These are phyloP conservation scores for Acromyrmex heyeri DNA, from an alignment of 1,140 invertebrate genomes.

Conservation along the genomic window DNA sequence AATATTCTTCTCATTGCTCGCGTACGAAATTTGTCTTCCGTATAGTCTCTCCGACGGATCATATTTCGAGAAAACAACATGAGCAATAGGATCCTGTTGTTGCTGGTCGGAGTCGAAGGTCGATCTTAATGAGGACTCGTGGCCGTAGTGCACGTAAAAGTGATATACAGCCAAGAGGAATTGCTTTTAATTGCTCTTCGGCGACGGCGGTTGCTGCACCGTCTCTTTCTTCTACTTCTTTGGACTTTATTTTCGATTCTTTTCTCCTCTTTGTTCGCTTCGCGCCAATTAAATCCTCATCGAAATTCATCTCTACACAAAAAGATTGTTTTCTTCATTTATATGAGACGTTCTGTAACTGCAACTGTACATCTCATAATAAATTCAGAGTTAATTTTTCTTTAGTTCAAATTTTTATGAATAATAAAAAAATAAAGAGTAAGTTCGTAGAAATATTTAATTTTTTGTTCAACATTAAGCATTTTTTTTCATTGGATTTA, in stretches of 20 bases:
- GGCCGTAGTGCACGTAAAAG: constrained; percentile 67
- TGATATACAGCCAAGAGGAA: constrained; percentile 73
- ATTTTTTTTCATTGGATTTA: background rate
- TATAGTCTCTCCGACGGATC: constrained; percentile 8
- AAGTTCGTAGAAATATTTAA: background rate
- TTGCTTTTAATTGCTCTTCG: constrained; percentile 74
- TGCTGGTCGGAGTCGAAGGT: constrained; percentile 73
- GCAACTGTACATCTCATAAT: background rate
- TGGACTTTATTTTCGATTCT: constrained; percentile 31
- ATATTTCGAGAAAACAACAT: constrained; percentile 62
- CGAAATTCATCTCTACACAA: constrained; percentile 6
- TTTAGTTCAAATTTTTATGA: background rate
- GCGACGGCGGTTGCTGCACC: constrained; percentile 47
- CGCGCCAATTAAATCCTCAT: constrained; percentile 52
- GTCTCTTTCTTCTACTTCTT: constrained; percentile 17
- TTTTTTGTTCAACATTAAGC: background rate
- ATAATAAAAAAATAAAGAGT: background rate
- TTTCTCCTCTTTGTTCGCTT: background rate
- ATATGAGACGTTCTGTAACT: background rate
- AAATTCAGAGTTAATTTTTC: background rate
- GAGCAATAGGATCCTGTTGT: constrained; percentile 69
- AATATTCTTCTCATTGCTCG: constrained; percentile 43
- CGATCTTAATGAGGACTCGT: constrained; percentile 73
- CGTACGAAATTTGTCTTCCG: constrained; percentile 38
- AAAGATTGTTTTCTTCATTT: constrained; percentile 4